Base-by-base conservation (phyloP, 92 coral and sea anemone genomes). In the Parazoanthus darwini region DNA sequence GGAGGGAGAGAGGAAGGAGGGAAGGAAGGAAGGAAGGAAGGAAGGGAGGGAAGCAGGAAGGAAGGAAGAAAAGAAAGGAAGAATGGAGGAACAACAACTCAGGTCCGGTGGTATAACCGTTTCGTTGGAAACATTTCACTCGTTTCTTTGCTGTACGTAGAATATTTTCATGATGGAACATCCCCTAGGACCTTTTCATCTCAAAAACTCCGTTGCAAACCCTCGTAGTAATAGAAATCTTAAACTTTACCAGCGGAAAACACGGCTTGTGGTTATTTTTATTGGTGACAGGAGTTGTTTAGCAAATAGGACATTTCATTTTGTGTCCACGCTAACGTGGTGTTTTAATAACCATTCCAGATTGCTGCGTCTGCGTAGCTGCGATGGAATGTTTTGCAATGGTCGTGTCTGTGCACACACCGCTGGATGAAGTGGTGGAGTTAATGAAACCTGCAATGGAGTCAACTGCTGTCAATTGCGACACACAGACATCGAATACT, bases 321-420 rank as follows among this genome's bases (percentile, higher is more conserved):
- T 2, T 18, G 22, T 63, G 70, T 22, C 6, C 8, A 22, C 25
- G 5, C 0, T 63, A 63, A 20, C n/a, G 84, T 79, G 23, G 4
- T 44, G 14, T 18, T 68, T 82, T 4, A 42, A 23, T 82, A 14
- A 29, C 20, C 68, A 35, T 15, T 87, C 26, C 81, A 97, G 99
- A 97, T 81, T 82, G 92, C 76, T 89, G 89, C 81, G 70, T 97
- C 0, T 92, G 93, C 74, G 94, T 93, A 13, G 90, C 99, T 7
- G 91, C 84, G 8, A 79, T 97, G 78, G 94, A 96, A 25, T 97
- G 99, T 71, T 78, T 97, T 20, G 95, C 94, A 56, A 96, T 96
- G 96, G 93, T 94, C 8, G 92, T 97, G 5, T 92, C 98, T 33
- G 98, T 97, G 23, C 95, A 97, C 71, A 92, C 99, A 10, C 98